Percentiles rank a stretch among this genome's conserved stretches.
Evolutionary conservation across 2,888 invertebrate species (phyloP).

Genomic region (Mythimna albipuncta): DNA sequence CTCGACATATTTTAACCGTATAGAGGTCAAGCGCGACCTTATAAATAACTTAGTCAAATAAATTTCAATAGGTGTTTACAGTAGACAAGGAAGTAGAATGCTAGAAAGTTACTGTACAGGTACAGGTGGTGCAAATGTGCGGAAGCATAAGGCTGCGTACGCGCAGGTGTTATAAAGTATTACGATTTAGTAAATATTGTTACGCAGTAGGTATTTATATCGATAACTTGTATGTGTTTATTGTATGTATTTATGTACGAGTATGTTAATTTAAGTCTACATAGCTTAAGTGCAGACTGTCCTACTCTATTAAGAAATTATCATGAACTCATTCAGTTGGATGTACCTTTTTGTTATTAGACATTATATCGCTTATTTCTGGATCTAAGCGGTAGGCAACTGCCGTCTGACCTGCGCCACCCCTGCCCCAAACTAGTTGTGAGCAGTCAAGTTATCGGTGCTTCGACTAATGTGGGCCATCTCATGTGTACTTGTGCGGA

Average conservation of each 20-base stretch:
- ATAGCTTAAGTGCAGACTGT: too few relatives aligned
- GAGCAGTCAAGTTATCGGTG: conserved; percentile 43
- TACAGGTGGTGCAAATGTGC: too few relatives aligned
- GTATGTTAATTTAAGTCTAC: too few relatives aligned
- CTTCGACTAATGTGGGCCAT: conserved; percentile 40
- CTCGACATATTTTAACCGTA: too few relatives aligned
- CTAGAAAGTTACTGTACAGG: not conserved
- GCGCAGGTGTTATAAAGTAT: too few relatives aligned
- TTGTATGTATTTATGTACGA: too few relatives aligned
- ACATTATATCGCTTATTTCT: conserved; percentile 34
- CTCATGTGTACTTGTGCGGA: conserved; percentile 5
- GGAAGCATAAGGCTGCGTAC: too few relatives aligned
- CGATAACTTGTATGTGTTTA: too few relatives aligned
- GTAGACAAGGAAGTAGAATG: not conserved
- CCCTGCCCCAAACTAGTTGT: conserved; percentile 46
- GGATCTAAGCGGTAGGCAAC: conserved; percentile 28
- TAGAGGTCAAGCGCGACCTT: too few relatives aligned
- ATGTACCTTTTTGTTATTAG: not conserved
- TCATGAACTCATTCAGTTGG: not conserved
- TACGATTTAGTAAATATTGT: too few relatives aligned
- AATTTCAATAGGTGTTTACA: not conserved
- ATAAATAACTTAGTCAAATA: not conserved
- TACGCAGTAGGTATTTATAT: too few relatives aligned
- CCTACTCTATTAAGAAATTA: not conserved
- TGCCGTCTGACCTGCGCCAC: conserved; percentile 43